Conservation (phyloP, 2,113 vertebrate species). For the Cnemophilus loriae region DNA sequence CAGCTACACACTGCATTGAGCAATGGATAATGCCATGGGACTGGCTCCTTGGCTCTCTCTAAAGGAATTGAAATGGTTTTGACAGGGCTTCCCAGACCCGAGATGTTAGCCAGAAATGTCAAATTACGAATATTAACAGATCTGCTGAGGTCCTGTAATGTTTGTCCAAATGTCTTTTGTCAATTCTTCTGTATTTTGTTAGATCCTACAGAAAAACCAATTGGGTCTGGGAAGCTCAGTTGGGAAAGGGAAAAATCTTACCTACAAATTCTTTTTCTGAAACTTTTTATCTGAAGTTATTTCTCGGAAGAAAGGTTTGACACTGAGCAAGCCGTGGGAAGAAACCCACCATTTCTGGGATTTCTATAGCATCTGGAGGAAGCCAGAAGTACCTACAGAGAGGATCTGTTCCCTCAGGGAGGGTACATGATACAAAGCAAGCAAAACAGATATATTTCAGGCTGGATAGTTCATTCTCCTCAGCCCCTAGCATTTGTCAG, state of each 20-base stretch:
- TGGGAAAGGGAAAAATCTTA: not conserved
- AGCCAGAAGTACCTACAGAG: not conserved
- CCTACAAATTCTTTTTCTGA: not conserved
- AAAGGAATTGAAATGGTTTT: not conserved
- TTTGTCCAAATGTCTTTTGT: not conserved
- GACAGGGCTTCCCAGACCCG: not conserved
- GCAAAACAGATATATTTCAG: not conserved
- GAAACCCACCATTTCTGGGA: not conserved
- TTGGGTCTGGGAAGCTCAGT: not conserved
- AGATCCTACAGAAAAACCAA: not conserved
- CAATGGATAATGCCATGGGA: not conserved
- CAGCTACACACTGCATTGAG: not conserved
- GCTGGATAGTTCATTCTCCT: not conserved
- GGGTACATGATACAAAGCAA: not conserved
- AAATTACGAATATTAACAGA: not conserved
- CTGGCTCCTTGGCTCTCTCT: not conserved
- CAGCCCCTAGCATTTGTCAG: not conserved
- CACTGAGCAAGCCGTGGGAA: not conserved
- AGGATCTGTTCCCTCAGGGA: too few relatives aligned
- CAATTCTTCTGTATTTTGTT: not conserved
- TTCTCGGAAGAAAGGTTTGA: not conserved
- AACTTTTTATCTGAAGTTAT: not conserved
- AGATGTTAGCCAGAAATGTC: not conserved
- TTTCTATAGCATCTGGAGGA: not conserved
- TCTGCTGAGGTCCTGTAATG: not conserved